Percentiles rank a stretch among this genome's conserved stretches.
Conservation (phyloP, 2,888 invertebrate species). For the Tenthredo mesomela region DNA sequence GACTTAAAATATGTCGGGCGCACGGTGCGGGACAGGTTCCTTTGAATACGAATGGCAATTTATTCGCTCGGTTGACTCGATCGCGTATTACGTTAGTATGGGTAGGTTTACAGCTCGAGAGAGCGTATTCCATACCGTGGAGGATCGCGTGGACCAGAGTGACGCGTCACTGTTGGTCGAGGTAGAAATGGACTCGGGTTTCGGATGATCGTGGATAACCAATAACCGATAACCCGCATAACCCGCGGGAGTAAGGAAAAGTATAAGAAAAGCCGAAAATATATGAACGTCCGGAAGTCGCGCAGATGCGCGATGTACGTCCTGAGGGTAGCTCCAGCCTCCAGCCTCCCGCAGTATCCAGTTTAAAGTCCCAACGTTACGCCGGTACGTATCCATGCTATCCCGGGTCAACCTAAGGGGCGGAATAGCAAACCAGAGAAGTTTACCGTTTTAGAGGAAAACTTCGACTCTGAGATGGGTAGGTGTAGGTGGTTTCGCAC, state of each 20-base stretch:
- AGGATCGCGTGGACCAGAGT: neutral
- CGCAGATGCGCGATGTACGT: neutral
- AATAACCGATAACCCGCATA: slow-evolving; percentile 38
- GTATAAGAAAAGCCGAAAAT: neutral
- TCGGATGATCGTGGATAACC: slow-evolving; percentile 43
- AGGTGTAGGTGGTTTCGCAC: neutral
- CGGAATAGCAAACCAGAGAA: slow-evolving; percentile 15
- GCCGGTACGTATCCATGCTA: neutral
- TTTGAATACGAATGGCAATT: slow-evolving; percentile 53
- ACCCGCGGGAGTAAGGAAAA: neutral
- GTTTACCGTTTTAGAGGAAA: slow-evolving; percentile 5
- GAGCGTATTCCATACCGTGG: neutral
- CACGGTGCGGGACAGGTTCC: slow-evolving; percentile 25
- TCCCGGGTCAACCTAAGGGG: neutral
- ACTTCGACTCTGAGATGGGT: neutral
- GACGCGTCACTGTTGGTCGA: neutral
- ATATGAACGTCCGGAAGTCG: neutral
- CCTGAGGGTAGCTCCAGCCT: neutral
- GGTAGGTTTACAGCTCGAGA: slow-evolving; percentile 1
- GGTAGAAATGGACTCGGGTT: neutral
- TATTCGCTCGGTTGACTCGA: slow-evolving; percentile 48
- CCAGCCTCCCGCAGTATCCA: neutral
- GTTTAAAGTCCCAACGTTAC: neutral
- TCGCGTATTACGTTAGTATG: neutral
- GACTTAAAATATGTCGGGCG: slow-evolving; percentile 25